Percentiles rank a stretch among this genome's conserved stretches.
Conservation (phyloP, 2,888 invertebrate genomes). For the Ectemnius continuus region DNA sequence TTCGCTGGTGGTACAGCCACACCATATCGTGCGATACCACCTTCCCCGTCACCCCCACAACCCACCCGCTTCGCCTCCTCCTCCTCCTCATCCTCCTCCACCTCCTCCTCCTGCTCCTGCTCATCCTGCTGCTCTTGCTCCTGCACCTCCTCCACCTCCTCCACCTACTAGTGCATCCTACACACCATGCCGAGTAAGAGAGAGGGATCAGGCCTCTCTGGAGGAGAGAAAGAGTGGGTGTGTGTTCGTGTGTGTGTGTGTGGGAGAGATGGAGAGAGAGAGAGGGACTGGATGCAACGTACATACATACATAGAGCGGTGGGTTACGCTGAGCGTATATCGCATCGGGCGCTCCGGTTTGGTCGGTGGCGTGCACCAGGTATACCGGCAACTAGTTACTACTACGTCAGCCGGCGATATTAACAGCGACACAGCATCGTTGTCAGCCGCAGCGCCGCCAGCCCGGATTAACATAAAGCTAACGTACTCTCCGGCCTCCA, state of each 20-base stretch:
- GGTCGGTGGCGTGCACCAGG: slow-evolving; percentile 49
- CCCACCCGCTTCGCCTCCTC: neutral
- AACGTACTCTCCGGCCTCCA: slow-evolving; percentile 58
- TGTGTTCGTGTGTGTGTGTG: too few species aligned
- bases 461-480: slow-evolving; percentile 73
- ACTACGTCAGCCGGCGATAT: slow-evolving; percentile 73
- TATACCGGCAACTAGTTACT: slow-evolving; percentile 70
- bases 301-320: slow-evolving; percentile 8
- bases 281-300: slow-evolving; percentile 15
- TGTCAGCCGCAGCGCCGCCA: slow-evolving; percentile 73
- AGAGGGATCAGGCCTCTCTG: too few species aligned
- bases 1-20: slow-evolving; percentile 64
- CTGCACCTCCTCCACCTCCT: slow-evolving; percentile 21
- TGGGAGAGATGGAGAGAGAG: too few species aligned
- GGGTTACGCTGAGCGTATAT: slow-evolving; percentile 51
- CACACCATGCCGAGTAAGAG: slow-evolving; percentile 50
- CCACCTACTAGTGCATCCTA: slow-evolving; percentile 49
- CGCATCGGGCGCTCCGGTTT: slow-evolving; percentile 48
- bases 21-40: slow-evolving; percentile 69
- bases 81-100: slow-evolving; percentile 17
- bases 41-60: slow-evolving; percentile 1
- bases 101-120: slow-evolving; percentile 16
- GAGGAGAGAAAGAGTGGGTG: too few species aligned
- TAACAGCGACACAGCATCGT: slow-evolving; percentile 73
- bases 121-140: slow-evolving; percentile 27